Evolutionary conservation across 2,888 invertebrate genomes (phyloP).

Genomic region (Choreutis nemorana): DNA sequence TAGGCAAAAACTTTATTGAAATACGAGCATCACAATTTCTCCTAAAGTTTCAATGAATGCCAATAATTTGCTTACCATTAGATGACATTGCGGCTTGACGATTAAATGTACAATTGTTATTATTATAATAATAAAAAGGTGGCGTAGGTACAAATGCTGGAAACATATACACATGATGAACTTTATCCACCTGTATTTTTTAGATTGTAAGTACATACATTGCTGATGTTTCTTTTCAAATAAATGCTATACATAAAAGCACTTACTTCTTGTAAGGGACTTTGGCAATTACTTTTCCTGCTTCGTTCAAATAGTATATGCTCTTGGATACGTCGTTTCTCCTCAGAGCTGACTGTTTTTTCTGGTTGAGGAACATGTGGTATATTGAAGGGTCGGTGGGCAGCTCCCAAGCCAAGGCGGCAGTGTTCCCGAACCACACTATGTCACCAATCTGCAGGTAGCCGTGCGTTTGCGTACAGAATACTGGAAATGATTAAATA

Average conservation of each 20-base stretch:
- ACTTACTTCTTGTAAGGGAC: conserved; percentile 38
- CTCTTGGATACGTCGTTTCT: conserved; percentile 27
- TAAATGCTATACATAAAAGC: background rate
- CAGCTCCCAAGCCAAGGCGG: conserved; percentile 80
- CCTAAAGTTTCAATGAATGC: no score
- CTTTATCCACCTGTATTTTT: no score
- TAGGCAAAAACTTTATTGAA: no score
- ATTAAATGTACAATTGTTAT: no score
- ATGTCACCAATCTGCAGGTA: conserved; percentile 65
- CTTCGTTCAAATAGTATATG: conserved; percentile 38
- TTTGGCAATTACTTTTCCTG: conserved; percentile 37
- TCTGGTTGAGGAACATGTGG: conserved; percentile 24
- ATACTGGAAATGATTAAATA: conserved; percentile 67
- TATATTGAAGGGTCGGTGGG: conserved; percentile 65
- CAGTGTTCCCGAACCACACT: conserved; percentile 76
- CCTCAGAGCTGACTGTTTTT: conserved; percentile 21
- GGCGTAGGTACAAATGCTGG: no score
- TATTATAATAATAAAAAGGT: no score
- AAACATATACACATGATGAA: no score
- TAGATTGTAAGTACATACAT: no score
- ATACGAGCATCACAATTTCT: no score
- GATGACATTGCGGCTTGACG: no score
- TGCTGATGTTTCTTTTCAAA: no score
- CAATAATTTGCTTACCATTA: no score
- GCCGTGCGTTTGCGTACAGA: conserved; percentile 70